Percentiles rank a stretch among this genome's conserved stretches.
Evolutionary conservation across 23 tunicate genomes (phyloP).

Genomic region (Corella eumyota): DNA sequence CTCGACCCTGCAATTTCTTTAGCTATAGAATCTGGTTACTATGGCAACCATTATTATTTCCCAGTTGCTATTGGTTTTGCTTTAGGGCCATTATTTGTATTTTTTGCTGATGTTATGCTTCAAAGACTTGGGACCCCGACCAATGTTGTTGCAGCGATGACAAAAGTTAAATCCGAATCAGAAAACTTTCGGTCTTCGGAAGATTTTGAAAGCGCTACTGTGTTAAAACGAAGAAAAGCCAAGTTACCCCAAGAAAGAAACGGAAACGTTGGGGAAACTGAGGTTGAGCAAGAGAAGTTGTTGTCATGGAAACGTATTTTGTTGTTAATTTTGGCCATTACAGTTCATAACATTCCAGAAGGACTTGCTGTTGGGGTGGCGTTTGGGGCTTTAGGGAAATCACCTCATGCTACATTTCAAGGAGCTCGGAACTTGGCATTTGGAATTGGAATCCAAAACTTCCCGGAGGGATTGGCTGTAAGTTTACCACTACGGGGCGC

Average conservation of each 20-base stretch:
- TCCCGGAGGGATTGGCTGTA: slow-evolving; percentile 98
- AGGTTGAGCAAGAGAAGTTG: slow-evolving; percentile 1
- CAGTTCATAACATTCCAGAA: slow-evolving; percentile 94
- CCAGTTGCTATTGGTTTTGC: slow-evolving; percentile 82
- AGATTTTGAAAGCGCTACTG: slow-evolving; percentile 11
- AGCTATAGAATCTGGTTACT: slow-evolving; percentile 38
- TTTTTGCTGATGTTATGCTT: slow-evolving; percentile 66
- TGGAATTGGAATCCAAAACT: slow-evolving; percentile 95
- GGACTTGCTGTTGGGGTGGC: slow-evolving; percentile 96
- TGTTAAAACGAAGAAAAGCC: slow-evolving; percentile 11
- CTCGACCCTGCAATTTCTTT: slow-evolving; percentile 87
- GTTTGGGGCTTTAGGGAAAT: slow-evolving; percentile 86
- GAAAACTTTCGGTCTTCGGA: not conserved
- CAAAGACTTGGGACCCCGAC: slow-evolving; percentile 31
- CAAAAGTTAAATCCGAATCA: slow-evolving; percentile 5
- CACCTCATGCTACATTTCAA: slow-evolving; percentile 69
- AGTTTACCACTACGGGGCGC: slow-evolving; percentile 90
- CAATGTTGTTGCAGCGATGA: slow-evolving; percentile 22
- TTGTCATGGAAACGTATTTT: slow-evolving; percentile 83
- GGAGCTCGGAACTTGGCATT: slow-evolving; percentile 78
- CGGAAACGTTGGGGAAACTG: not conserved
- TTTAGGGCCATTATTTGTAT: slow-evolving; percentile 83
- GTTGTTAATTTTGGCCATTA: slow-evolving; percentile 72
- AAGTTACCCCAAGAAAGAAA: not conserved
- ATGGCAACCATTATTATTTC: slow-evolving; percentile 64